Evolutionary conservation across 2,888 invertebrate species (phyloP).

Genomic region (Xanthorhoe designata): DNA sequence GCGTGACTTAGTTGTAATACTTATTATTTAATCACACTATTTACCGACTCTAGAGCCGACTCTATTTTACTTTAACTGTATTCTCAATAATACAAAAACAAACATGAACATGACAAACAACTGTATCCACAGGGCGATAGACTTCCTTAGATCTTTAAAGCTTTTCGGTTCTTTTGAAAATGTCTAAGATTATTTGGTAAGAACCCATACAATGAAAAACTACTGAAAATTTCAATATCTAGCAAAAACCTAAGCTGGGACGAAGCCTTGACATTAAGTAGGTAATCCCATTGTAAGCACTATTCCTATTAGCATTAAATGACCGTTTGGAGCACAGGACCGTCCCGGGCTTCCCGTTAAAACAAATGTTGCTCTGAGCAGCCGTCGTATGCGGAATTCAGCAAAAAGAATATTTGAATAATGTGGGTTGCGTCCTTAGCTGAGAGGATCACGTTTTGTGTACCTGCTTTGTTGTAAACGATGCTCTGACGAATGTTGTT

Average conservation of each 20-base stretch:
- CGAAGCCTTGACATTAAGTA: conserved; percentile 56
- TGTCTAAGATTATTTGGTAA: not conserved
- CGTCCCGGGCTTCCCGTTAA: conserved; percentile 47
- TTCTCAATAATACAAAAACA: not conserved
- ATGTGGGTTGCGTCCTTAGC: conserved; percentile 27
- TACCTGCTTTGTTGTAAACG: conserved; percentile 20
- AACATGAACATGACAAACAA: no score
- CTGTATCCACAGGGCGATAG: no score
- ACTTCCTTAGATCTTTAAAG: no score
- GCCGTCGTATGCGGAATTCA: conserved; percentile 33
- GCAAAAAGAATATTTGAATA: conserved; percentile 38
- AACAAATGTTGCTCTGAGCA: conserved; percentile 40
- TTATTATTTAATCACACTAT: conserved; percentile 37
- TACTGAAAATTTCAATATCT: conserved; percentile 27
- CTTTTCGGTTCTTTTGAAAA: no score
- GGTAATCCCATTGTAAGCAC: conserved; percentile 70
- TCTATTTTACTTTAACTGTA: not conserved
- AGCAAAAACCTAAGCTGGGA: conserved; percentile 47
- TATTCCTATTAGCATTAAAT: conserved; percentile 71
- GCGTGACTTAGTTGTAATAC: conserved; percentile 27
- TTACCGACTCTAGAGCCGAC: conserved; percentile 9
- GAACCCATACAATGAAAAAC: not conserved
- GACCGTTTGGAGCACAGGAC: conserved; percentile 59
- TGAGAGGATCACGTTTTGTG: conserved; percentile 16
- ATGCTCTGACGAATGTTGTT: not conserved